These are phyloP conservation scores for Erythrocercus mccallii DNA, from an alignment of 2,113 vertebrate genomes.

Conservation along the genomic window DNA sequence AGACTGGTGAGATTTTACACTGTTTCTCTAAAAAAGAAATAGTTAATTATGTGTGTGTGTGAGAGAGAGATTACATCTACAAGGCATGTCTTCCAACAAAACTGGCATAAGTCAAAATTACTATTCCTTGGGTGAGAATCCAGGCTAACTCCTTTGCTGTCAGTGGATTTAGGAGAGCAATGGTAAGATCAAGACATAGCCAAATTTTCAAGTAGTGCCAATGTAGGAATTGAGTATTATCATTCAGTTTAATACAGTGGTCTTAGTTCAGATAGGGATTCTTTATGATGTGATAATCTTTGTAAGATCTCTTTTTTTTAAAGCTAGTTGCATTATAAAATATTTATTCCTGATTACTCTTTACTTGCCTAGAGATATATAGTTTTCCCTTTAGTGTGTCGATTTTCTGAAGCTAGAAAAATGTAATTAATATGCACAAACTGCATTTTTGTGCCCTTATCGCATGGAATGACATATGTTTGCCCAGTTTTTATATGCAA, in stretches of 20 bases:
- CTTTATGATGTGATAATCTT: background rate
- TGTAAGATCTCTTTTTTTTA: background rate
- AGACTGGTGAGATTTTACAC: background rate
- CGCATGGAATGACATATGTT: background rate
- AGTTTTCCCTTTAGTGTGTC: background rate
- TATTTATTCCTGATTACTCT: background rate
- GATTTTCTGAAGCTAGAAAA: background rate
- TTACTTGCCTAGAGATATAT: background rate
- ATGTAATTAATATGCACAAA: background rate
- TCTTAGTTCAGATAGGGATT: background rate
- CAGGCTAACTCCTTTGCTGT: background rate
- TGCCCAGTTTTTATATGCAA: background rate
- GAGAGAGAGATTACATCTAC: background rate
- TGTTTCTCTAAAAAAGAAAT: background rate
- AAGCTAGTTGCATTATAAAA: background rate
- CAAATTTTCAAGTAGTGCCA: background rate
- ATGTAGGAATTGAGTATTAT: background rate
- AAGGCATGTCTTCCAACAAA: background rate
- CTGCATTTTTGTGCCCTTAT: background rate
- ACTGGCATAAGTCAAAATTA: background rate
- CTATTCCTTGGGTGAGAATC: background rate
- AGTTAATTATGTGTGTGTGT: background rate
- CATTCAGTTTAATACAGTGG: background rate
- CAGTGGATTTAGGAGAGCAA: background rate
- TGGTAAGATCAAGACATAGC: background rate